phyloP scores from a whole-genome alignment of 2,888 invertebrate genomes.

The Mycalesis mineus region DNA sequence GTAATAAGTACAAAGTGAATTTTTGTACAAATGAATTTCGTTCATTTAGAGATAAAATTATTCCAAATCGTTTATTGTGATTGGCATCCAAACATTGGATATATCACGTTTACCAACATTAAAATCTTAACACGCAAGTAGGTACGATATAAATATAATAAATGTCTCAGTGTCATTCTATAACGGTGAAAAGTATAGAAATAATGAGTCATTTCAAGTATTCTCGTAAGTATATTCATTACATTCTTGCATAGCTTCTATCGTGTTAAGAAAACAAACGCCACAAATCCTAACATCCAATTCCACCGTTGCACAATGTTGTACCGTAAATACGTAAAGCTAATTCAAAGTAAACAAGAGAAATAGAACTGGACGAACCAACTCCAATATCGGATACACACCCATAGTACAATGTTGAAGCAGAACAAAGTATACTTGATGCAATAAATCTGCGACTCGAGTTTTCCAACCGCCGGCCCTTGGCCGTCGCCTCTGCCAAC shows the following conservation, averaged over 20 bases:
- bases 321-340: slow-evolving; percentile 29
- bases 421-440: slow-evolving; percentile 90
- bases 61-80: too few species aligned
- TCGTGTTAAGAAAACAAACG: slow-evolving; percentile 6
- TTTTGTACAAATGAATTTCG: too few species aligned
- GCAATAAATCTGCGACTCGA: slow-evolving; percentile 87
- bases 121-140: too few species aligned
- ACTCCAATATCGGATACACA: slow-evolving; percentile 64
- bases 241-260: neutral
- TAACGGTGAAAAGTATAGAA: neutral
- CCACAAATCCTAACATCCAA: slow-evolving; percentile 18
- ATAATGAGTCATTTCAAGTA: slow-evolving; percentile 6
- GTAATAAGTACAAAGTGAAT: too few species aligned
- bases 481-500: slow-evolving; percentile 72
- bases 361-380: slow-evolving; percentile 17
- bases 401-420: slow-evolving; percentile 88
- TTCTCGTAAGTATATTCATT: neutral
- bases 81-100: too few species aligned
- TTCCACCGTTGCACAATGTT: slow-evolving; percentile 21
- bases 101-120: too few species aligned
- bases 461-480: slow-evolving; percentile 75
- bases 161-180: neutral
- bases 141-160: too few species aligned
- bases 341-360: slow-evolving; percentile 36
- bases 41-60: too few species aligned